A percentile compares a stretch with the other conserved stretches of the same genome.
Evolutionary conservation across 2,888 invertebrate genomes (phyloP).

Genomic region (Eledona agricola): DNA sequence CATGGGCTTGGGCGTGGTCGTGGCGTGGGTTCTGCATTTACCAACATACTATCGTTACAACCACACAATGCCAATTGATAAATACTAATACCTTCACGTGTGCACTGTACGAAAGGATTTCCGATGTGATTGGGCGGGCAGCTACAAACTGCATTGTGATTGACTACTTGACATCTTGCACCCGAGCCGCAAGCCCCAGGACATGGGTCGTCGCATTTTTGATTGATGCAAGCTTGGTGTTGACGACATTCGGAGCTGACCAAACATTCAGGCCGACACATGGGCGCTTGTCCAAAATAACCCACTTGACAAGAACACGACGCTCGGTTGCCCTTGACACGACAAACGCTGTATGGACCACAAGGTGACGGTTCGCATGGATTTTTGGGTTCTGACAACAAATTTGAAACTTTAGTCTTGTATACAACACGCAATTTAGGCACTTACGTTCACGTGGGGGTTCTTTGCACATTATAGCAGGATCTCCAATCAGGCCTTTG

Average conservation of each 20-base stretch:
- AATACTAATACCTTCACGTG: constrained; percentile 59
- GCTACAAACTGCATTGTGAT: constrained; percentile 72
- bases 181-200: constrained; percentile 68
- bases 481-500: constrained; percentile 82
- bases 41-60: constrained; percentile 2
- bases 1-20: constrained; percentile 69
- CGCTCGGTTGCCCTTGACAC: constrained; percentile 66
- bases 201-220: constrained; percentile 72
- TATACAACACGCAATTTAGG: too few relatives aligned
- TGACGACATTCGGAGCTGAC: constrained; percentile 69
- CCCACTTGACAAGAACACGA: constrained; percentile 71
- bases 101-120: constrained; percentile 68
- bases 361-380: constrained; percentile 71
- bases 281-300: constrained; percentile 68
- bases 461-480: constrained; percentile 79
- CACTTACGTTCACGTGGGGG: constrained; percentile 68
- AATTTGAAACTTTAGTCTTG: constrained; percentile 6
- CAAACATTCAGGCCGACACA: constrained; percentile 70
- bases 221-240: constrained; percentile 69
- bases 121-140: constrained; percentile 69
- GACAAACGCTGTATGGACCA: constrained; percentile 70
- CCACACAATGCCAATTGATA: constrained; percentile 1
- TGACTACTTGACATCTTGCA: constrained; percentile 68
- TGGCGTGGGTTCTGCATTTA: constrained; percentile 41
- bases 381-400: constrained; percentile 58